These are phyloP conservation scores for Noturus placidus DNA, from an alignment of 2,113 vertebrate species.

Conservation along the genomic window DNA sequence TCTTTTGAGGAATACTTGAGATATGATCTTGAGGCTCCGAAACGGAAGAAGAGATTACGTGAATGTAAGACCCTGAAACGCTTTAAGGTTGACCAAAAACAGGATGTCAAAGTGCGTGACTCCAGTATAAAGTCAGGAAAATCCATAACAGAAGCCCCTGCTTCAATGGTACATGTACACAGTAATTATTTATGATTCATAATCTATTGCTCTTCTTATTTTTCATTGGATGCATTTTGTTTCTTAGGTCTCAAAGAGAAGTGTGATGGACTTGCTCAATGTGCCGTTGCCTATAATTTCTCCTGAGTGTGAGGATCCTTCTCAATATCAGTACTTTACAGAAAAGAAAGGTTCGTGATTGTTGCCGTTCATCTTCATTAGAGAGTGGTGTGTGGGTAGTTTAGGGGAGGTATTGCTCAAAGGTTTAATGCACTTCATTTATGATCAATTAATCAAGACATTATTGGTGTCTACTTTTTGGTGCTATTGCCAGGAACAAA, in stretches of 20 bases:
- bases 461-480: background rate
- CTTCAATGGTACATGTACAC: constrained; percentile 62
- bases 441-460: background rate
- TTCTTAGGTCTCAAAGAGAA: constrained; percentile 63
- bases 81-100: constrained; percentile 47
- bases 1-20: constrained; percentile 84
- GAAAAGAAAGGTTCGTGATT: constrained; percentile 73
- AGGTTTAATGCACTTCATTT: background rate
- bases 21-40: constrained; percentile 70
- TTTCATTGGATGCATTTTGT: constrained; percentile 1
- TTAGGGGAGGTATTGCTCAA: too few species aligned
- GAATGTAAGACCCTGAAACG: constrained; percentile 57
- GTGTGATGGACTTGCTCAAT: constrained; percentile 75
- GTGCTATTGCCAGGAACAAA: too few species aligned
- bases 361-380: background rate
- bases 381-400: too few species aligned
- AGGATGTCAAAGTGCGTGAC: background rate
- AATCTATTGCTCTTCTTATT: background rate
- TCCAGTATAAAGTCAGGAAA: constrained; percentile 1
- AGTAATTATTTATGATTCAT: background rate
- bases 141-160: constrained; percentile 31
- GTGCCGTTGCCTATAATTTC: constrained; percentile 75
- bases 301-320: constrained; percentile 66
- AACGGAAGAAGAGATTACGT: constrained; percentile 66
- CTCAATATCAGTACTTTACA: constrained; percentile 60